Percentiles rank a stretch among this genome's conserved stretches.
Evolutionary conservation across 2,888 invertebrate genomes (phyloP).

Genomic region (Lacanobia wlatinum): DNA sequence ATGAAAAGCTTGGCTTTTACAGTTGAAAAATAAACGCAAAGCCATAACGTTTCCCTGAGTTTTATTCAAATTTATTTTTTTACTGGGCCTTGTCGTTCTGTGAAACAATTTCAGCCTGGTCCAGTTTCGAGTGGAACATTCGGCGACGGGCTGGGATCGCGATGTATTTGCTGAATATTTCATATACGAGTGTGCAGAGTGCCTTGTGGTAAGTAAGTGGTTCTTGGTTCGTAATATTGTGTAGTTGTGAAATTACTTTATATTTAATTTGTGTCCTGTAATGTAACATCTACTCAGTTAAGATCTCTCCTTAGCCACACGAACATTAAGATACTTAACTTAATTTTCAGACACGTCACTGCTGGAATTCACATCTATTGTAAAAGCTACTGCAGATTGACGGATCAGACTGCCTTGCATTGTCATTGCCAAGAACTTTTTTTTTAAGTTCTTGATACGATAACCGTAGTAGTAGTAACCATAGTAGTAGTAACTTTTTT

Average conservation of each 20-base stretch:
- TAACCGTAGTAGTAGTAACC: no score
- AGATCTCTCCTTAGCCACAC: background rate
- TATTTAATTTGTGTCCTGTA: background rate
- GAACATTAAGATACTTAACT: background rate
- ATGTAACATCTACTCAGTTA: no score
- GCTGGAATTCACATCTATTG: no score
- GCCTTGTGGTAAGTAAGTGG: constrained; percentile 70
- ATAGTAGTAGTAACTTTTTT: no score
- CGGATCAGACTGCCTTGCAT: no score
- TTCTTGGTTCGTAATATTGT: background rate
- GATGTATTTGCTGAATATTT: constrained; percentile 84
- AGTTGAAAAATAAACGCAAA: constrained; percentile 23
- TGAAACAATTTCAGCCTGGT: constrained; percentile 80
- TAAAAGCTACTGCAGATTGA: no score
- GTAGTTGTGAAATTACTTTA: background rate
- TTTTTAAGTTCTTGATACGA: no score
- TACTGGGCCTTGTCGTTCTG: constrained; percentile 43
- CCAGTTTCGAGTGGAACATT: constrained; percentile 73
- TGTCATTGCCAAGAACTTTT: no score
- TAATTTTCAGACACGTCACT: no score
- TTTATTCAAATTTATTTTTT: constrained; percentile 51
- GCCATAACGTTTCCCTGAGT: constrained; percentile 10
- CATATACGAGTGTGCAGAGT: constrained; percentile 77
- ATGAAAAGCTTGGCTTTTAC: constrained; percentile 30
- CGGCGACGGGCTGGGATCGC: constrained; percentile 68